Percentiles rank a stretch among this genome's conserved stretches.
Evolutionary conservation across 2,888 invertebrate genomes (phyloP).

Genomic region (Himalopsyche anomala): DNA sequence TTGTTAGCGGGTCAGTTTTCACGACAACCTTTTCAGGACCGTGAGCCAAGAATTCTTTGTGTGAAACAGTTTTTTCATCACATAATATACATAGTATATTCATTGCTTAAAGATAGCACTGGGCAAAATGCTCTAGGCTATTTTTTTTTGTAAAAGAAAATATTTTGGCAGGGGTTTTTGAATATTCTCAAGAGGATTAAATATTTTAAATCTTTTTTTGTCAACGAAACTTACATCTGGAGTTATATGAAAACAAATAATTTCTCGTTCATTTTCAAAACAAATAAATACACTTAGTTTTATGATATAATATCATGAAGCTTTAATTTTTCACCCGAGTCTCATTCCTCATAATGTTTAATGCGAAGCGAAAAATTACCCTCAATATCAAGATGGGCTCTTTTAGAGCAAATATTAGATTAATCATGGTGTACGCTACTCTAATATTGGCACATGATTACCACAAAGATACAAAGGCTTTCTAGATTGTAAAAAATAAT

Average conservation of each 20-base stretch:
- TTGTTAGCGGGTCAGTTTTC: slow-evolving; percentile 31
- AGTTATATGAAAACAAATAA: neutral
- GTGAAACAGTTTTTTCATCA: slow-evolving; percentile 15
- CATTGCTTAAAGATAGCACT: neutral
- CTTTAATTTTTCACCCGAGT: no score
- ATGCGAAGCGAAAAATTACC: no score
- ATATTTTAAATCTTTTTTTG: neutral
- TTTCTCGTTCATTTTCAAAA: no score
- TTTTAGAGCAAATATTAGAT: no score
- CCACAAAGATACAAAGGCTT: no score
- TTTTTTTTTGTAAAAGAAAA: slow-evolving; percentile 10
- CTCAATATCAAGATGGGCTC: no score
- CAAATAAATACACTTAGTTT: no score
- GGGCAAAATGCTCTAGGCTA: neutral
- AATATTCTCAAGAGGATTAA: neutral
- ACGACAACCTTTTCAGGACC: slow-evolving; percentile 26
- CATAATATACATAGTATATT: neutral
- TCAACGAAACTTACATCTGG: neutral
- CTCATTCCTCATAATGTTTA: no score
- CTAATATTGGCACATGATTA: no score
- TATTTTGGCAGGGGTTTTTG: neutral
- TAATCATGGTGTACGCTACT: no score
- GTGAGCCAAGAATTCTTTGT: slow-evolving; percentile 24
- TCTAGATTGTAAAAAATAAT: no score
- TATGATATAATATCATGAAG: no score